phyloP scores from a whole-genome alignment of 2,113 vertebrate species.

The Dipodomys merriami region DNA sequence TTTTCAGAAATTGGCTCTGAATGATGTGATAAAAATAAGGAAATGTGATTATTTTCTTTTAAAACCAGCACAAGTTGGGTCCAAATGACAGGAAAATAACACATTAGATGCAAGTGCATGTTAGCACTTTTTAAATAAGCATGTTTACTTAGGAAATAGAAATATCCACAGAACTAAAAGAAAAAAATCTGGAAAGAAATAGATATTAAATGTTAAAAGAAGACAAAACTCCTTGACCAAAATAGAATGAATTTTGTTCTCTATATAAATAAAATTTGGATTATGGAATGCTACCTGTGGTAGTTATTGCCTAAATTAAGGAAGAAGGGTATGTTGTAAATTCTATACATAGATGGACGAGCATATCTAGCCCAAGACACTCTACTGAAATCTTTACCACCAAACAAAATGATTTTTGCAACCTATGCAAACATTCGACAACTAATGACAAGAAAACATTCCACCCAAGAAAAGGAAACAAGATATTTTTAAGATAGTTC shows the following conservation, averaged over 20 bases:
- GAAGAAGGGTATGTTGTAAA: not conserved
- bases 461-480: not conserved
- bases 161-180: not conserved
- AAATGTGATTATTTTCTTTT: conserved; percentile 36
- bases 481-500: not conserved
- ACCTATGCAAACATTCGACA: not conserved
- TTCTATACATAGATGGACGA: conserved; percentile 20
- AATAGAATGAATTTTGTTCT: not conserved
- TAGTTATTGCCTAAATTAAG: not conserved
- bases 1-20: conserved; percentile 57
- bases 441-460: not conserved
- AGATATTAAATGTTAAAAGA: not conserved
- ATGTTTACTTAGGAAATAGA: not conserved
- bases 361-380: not conserved
- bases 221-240: not conserved
- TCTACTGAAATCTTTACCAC: conserved; percentile 2
- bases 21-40: not conserved
- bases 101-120: not conserved
- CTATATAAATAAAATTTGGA: conserved; percentile 4
- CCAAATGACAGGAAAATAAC: conserved; percentile 7
- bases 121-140: not conserved
- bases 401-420: not conserved
- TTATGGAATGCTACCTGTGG: not conserved
- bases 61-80: not conserved
- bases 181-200: conserved; percentile 14